A percentile compares a stretch with the other conserved stretches of the same genome.
Conservation (phyloP, 2,113 vertebrate genomes). For the Corythoichthys intestinalis region DNA sequence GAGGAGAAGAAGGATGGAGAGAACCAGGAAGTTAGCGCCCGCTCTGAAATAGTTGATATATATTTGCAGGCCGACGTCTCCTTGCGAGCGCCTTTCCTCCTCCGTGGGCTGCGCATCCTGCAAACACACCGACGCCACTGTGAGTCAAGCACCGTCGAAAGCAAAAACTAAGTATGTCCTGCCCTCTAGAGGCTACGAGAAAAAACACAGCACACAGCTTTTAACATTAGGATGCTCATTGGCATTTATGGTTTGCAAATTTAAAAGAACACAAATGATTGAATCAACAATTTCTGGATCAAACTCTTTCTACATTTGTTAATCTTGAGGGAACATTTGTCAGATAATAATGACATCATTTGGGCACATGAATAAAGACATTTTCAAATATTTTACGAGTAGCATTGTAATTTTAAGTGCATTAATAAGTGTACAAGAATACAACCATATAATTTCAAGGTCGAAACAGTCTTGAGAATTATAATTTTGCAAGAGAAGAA, state of each 20-base stretch:
- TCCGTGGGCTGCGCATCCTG: conserved; percentile 66
- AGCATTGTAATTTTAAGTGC: neutral
- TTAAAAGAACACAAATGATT: too few species aligned
- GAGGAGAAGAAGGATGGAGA: conserved; percentile 76
- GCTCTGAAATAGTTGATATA: conserved; percentile 87
- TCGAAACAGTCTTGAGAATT: neutral
- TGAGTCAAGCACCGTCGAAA: conserved; percentile 23
- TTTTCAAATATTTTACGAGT: neutral
- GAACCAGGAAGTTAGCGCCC: conserved; percentile 75
- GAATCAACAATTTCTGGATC: too few species aligned
- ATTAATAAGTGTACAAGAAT: neutral
- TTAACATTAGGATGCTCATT: too few species aligned
- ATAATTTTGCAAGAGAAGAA: neutral
- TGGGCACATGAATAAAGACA: neutral
- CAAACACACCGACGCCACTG: conserved; percentile 33
- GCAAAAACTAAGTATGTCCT: conserved; percentile 31
- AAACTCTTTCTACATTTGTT: too few species aligned
- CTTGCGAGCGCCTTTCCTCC: conserved; percentile 84
- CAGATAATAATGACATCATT: neutral
- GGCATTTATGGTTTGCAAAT: too few species aligned
- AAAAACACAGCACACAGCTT: conserved; percentile 12
- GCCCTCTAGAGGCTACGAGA: conserved; percentile 51
- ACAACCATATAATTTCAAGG: neutral
- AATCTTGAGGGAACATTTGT: neutral
- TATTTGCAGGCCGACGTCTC: conserved; percentile 76